phyloP scores from a whole-genome alignment of 2,888 invertebrate genomes.

The Eumacrocentrus americanus region DNA sequence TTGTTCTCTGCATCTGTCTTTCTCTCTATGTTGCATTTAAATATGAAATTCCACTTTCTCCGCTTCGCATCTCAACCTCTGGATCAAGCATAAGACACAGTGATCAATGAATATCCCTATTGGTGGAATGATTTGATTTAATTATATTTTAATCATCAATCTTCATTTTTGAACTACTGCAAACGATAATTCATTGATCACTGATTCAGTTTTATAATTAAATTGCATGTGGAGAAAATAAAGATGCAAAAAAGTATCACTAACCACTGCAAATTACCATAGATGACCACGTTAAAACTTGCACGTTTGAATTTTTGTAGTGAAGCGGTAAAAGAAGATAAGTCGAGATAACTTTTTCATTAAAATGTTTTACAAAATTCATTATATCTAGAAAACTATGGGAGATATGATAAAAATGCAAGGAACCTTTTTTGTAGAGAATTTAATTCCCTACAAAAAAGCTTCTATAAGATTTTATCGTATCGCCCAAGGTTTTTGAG shows the following conservation, averaged over 20 bases:
- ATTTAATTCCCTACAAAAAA: too few relatives aligned
- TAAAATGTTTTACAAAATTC: too few relatives aligned
- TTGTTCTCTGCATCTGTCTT: neutral
- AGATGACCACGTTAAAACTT: constrained; percentile 30
- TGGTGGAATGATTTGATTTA: too few relatives aligned
- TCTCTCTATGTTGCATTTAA: neutral
- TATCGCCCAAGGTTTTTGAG: too few relatives aligned
- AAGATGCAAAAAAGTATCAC: neutral
- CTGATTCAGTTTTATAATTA: neutral
- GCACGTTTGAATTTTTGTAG: constrained; percentile 57
- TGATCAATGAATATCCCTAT: constrained; percentile 6
- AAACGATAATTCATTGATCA: constrained; percentile 4
- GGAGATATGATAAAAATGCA: too few relatives aligned
- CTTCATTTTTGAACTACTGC: neutral
- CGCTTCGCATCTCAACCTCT: neutral
- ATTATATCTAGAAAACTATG: too few relatives aligned
- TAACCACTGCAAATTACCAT: neutral
- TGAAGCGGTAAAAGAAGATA: too few relatives aligned
- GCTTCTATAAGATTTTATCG: too few relatives aligned
- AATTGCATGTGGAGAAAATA: neutral
- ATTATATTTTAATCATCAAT: neutral
- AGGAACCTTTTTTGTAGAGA: too few relatives aligned
- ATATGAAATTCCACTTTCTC: neutral
- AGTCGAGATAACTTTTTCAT: too few relatives aligned
- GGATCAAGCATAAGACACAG: neutral